Base-by-base conservation (phyloP, 2,888 invertebrate species). In the Pemphredon lugubris region DNA sequence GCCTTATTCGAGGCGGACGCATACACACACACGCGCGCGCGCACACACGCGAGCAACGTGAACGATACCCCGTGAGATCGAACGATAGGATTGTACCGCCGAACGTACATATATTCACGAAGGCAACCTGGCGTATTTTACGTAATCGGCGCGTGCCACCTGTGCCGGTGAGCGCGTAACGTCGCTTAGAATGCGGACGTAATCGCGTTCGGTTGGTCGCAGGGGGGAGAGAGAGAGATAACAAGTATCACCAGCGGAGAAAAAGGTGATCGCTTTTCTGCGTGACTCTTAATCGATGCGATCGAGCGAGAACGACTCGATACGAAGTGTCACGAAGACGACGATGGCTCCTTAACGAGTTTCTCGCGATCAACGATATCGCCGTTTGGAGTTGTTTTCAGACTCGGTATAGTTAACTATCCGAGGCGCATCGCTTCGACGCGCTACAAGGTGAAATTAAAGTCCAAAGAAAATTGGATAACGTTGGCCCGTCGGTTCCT, bases 141-240 rank as follows among this genome's bases (percentile, higher is more conserved):
- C 73, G 73, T 73, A 73, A 73, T 73, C 73, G 73, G 53, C 72
- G 72, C 66, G 72, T 72, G 72, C 73, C 72, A 55, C 65, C 72
- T 69, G 72, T 59, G 7, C n/a, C n/a, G 69, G 3, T 6, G 39
- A 14, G 4, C 57, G 23, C 53, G 42, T 39, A 51, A 21, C 45
- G 7, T 30, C 20, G 40, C 59, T 45, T 40, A 50, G 63, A 72
- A 59, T 70, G 64, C 59, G 54, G 55, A 71, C 57, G 45, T 65
- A 53, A 71, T 71, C 59, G 54, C 34, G 20, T 5, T 37, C 39
- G 61, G 23, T 32, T 26, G 39, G 13, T 5, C 23, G 16, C 9
- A n/a, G 13, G 30, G 14, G 50, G 11, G 16, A 32, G 26, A 26
- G 4, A 3, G 26, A 26, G 7, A 18, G 40, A 16, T 5, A 40